These are phyloP conservation scores for Telmatochromis sp. DNA, from an alignment of 2,113 vertebrate species.

Conservation along the genomic window DNA sequence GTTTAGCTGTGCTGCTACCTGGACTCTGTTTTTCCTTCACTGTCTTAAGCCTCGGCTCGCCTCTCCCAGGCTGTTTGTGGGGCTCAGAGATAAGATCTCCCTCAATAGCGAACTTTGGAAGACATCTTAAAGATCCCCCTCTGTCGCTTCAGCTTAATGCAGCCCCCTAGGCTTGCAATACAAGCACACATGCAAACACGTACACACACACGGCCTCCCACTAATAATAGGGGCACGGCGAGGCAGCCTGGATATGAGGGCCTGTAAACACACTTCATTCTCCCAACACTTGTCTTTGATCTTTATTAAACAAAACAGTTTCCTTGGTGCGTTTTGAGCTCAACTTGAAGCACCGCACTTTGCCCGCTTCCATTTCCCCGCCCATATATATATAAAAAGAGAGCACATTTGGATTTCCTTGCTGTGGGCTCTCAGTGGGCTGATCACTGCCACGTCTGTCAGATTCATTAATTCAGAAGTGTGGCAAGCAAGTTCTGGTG, in stretches of 20 bases:
- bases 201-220: constrained; percentile 5
- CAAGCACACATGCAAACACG: not conserved
- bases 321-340: constrained; percentile 38
- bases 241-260: constrained; percentile 31
- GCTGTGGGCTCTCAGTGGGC: constrained; percentile 35
- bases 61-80: not conserved
- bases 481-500: constrained; percentile 9
- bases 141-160: constrained; percentile 58
- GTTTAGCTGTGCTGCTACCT: not conserved
- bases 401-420: constrained; percentile 43
- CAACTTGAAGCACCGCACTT: constrained; percentile 24
- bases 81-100: constrained; percentile 40
- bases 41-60: not conserved
- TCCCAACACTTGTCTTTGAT: constrained; percentile 57
- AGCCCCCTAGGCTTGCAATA: constrained; percentile 24
- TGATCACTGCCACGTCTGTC: constrained; percentile 44
- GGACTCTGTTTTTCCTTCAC: not conserved
- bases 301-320: constrained; percentile 58
- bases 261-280: constrained; percentile 51
- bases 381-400: constrained; percentile 48
- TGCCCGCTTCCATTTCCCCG: constrained; percentile 22
- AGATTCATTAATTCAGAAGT: constrained; percentile 46
- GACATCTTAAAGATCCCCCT: constrained; percentile 52
- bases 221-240: constrained; percentile 45
- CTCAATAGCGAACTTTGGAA: constrained; percentile 44